Evolutionary conservation across 2,888 invertebrate species (phyloP).

Genomic region (Metopia argyrocephala): DNA sequence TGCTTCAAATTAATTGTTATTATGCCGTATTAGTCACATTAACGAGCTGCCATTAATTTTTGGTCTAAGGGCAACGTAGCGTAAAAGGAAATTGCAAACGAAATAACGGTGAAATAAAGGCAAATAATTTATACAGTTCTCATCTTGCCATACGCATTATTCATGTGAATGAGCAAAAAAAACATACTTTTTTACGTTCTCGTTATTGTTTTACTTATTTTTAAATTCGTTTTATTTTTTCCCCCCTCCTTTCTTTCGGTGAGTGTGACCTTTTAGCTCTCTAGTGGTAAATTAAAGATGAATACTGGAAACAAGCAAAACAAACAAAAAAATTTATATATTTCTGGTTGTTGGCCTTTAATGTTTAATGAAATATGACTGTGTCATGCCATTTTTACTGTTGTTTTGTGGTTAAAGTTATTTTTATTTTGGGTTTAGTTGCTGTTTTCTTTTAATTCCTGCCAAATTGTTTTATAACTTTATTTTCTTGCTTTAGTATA

Average conservation of each 20-base stretch:
- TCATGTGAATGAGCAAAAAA: no score
- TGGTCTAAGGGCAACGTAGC: not conserved
- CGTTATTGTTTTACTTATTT: no score
- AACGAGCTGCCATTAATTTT: constrained; percentile 62
- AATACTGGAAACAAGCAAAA: not conserved
- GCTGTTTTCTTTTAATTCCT: not conserved
- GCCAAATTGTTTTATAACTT: not conserved
- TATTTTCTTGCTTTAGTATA: not conserved
- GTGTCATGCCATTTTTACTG: constrained; percentile 49
- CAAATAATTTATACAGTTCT: not conserved
- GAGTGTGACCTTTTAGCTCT: no score
- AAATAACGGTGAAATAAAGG: not conserved
- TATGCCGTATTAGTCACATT: constrained; percentile 67
- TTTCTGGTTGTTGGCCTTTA: not conserved
- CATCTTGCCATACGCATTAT: not conserved
- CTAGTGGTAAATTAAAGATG: not conserved
- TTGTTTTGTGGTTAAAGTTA: constrained; percentile 16
- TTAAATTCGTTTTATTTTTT: no score
- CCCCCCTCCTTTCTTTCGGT: no score
- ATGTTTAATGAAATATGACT: constrained; percentile 50
- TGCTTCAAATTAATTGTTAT: constrained; percentile 68
- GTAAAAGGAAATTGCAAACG: not conserved
- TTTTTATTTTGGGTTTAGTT: not conserved
- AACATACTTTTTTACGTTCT: no score
- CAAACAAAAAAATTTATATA: not conserved